Evolutionary conservation across 2,888 invertebrate genomes (phyloP), one percentile per base, ranked within the genome.

Genomic region (Cheilosia urbana): DNA sequence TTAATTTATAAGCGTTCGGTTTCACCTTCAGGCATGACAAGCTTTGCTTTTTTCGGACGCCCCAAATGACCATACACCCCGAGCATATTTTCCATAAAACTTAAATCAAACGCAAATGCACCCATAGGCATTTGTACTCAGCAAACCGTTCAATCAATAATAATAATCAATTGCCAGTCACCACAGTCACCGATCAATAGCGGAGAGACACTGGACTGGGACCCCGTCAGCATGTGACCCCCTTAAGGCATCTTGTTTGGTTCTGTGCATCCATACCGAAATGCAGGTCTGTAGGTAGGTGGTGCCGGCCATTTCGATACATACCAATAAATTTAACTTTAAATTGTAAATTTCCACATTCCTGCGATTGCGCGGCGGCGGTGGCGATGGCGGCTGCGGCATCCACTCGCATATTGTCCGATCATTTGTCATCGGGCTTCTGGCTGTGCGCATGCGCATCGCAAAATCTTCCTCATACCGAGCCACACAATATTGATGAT

Each of bases 201-300:
- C 15, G 1, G 45, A 13, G 15, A 30, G 3, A 42, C 47, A 17
- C 45, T 51, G 45, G 71, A 78, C 57, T 37, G 45, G 45, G 71
- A 78, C 57, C 75, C 72, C 78, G 73, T 78, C 84, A 80, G 58
- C 75, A 42, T 80, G 69, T 84, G 84, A 84, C 84, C 84, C 84
- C 80, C 65, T 84, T 84, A 79, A 69, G 55, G 63, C 71, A 60
- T 75, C 55, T 69, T 63, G 66, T 40, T 75, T 75, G 62, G 55
- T 66, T 62, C 45, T 42, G 45, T 34, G 21, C 78, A 65, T 65
- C 69, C 69, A 75, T 30, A 21, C 62, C 57, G 55, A 66, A 68
- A 85, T 85, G 81, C 75, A 85, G 85, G 85, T 85, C 85, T 85
- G 81, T 81, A 81, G 85, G 85, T 85, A 85, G 85, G 85, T 85